Evolutionary conservation across 2,797 vertebrate genomes (phyloP).

Genomic region (Sebastes taczanowskii): DNA sequence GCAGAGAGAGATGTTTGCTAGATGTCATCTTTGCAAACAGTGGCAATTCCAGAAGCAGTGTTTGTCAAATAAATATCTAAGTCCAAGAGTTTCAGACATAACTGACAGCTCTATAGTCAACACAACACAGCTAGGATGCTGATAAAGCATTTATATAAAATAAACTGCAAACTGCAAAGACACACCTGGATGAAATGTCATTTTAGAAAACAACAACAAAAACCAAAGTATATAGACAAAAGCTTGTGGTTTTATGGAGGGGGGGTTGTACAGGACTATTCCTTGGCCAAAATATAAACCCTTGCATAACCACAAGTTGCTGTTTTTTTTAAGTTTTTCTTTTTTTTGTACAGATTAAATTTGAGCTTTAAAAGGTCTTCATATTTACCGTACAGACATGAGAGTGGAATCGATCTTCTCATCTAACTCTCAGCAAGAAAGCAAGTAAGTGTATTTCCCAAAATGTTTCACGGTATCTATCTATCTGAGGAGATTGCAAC

Average conservation of each 20-base stretch:
- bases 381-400: too few species aligned
- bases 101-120: background rate
- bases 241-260: background rate
- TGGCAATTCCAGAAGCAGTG: background rate
- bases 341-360: background rate
- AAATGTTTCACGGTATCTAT: too few species aligned
- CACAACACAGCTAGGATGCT: background rate
- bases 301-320: background rate
- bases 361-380: background rate
- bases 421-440: too few species aligned
- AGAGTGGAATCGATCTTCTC: too few species aligned
- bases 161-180: background rate
- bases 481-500: too few species aligned
- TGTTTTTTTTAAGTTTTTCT: background rate
- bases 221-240: background rate
- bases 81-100: background rate
- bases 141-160: background rate
- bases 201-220: background rate
- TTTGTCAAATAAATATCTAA: constrained; percentile 26
- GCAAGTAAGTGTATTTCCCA: too few species aligned
- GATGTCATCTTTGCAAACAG: constrained; percentile 21
- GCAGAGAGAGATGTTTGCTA: background rate
- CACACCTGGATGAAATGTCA: background rate
- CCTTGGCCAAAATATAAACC: background rate
- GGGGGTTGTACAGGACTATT: background rate